Evolutionary conservation across 2,888 invertebrate genomes (phyloP).

Genomic region (Alloscopus bannaensis): DNA sequence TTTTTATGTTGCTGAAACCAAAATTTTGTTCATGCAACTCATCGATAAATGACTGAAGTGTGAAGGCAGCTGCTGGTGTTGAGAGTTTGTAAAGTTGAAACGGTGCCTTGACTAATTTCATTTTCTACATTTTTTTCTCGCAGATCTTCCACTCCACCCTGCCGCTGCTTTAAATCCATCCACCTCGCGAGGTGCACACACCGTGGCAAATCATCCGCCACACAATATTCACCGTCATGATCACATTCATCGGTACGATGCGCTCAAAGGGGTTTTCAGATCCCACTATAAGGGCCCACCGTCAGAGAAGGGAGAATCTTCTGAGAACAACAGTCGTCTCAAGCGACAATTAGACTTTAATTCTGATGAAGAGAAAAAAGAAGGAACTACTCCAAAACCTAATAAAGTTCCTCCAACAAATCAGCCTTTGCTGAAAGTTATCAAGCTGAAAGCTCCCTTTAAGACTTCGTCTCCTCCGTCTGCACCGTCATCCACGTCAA

Average conservation of each 20-base stretch:
- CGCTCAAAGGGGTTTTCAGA: constrained; percentile 43
- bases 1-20: constrained; percentile 17
- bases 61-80: background rate
- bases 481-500: background rate
- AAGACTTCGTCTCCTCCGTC: background rate
- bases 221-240: constrained; percentile 1
- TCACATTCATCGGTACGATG: constrained; percentile 36
- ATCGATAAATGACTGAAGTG: background rate
- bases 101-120: constrained; percentile 44
- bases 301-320: constrained; percentile 21
- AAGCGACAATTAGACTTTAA: constrained; percentile 51
- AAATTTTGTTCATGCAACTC: background rate
- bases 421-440: constrained; percentile 19
- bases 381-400: background rate
- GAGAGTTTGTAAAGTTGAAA: background rate
- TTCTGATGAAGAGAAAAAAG: constrained; percentile 33
- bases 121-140: constrained; percentile 27
- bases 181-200: constrained; percentile 7
- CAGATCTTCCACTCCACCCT: constrained; percentile 54
- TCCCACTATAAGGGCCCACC: constrained; percentile 9
- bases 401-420: constrained; percentile 10
- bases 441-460: background rate
- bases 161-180: constrained; percentile 23
- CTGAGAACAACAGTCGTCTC: constrained; percentile 40
- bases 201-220: background rate